These are phyloP conservation scores for Nemoura dubitans DNA, from an alignment of 2,888 invertebrate genomes.

Conservation along the genomic window DNA sequence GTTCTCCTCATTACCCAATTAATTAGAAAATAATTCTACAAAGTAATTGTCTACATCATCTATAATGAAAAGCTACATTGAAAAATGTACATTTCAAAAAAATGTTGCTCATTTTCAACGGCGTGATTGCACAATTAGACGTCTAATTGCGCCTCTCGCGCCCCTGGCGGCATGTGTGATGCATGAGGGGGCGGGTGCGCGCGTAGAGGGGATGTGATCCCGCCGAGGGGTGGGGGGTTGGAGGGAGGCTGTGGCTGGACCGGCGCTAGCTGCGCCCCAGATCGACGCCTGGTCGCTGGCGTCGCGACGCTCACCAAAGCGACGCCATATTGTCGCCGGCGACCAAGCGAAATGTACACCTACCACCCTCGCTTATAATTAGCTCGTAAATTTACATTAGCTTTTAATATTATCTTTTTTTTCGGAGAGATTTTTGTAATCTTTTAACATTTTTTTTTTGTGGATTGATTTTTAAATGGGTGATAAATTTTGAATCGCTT, in stretches of 20 bases:
- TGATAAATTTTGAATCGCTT: background rate
- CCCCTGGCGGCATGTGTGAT: background rate
- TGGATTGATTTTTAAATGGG: slow-evolving; percentile 12
- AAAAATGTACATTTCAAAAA: too few species aligned
- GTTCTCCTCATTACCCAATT: too few species aligned
- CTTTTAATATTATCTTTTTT: background rate
- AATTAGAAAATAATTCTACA: too few species aligned
- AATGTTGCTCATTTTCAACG: too few species aligned
- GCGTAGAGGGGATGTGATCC: slow-evolving; percentile 20
- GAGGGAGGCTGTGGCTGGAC: slow-evolving; percentile 39
- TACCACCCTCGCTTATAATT: background rate
- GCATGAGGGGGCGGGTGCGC: slow-evolving; percentile 13
- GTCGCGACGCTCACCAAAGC: slow-evolving; percentile 32
- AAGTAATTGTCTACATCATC: too few species aligned
- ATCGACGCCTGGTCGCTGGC: slow-evolving; percentile 43
- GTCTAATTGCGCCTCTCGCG: background rate
- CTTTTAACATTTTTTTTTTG: background rate
- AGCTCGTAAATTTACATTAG: slow-evolving; percentile 3
- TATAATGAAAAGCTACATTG: too few species aligned
- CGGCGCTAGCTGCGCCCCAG: slow-evolving; percentile 41
- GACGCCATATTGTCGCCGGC: slow-evolving; percentile 45
- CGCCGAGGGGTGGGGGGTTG: background rate
- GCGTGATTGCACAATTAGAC: background rate
- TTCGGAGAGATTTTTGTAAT: background rate
- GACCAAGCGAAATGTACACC: background rate